Conservation (phyloP, 2,888 invertebrate genomes). For the Microctonus hyperodae region DNA sequence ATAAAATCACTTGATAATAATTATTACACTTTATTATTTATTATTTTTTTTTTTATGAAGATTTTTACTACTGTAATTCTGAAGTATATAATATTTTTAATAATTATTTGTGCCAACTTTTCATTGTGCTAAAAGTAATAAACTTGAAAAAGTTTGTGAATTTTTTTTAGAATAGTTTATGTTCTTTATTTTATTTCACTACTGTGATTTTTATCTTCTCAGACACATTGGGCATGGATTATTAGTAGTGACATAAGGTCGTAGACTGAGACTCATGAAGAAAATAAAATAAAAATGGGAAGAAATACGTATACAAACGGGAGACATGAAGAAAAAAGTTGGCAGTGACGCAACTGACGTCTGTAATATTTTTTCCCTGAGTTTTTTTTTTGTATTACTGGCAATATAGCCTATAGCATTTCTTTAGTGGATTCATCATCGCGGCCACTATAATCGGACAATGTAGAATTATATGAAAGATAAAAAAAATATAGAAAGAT, state of each 20-base stretch:
- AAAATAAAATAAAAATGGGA: background rate
- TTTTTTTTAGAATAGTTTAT: background rate
- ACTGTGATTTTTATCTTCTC: background rate
- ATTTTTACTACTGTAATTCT: background rate
- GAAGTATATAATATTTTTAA: too few species aligned
- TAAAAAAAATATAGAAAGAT: background rate
- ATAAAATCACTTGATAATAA: too few species aligned
- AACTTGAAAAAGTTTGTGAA: background rate
- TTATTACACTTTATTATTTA: too few species aligned
- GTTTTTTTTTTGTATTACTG: background rate
- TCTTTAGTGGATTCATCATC: background rate
- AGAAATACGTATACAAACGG: background rate
- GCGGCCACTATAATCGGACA: background rate
- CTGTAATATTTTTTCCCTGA: background rate
- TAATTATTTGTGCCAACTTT: background rate
- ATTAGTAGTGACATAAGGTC: slow-evolving; percentile 4
- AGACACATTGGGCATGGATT: background rate
- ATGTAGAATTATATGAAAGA: background rate
- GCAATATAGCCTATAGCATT: background rate
- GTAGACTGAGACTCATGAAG: background rate
- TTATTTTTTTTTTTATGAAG: too few species aligned
- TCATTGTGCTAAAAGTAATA: background rate
- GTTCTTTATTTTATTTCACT: background rate
- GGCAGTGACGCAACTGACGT: background rate
- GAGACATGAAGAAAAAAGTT: background rate